Evolutionary conservation across 2,113 vertebrate genomes (phyloP).

Genomic region (Tragelaphus buxtoni): DNA sequence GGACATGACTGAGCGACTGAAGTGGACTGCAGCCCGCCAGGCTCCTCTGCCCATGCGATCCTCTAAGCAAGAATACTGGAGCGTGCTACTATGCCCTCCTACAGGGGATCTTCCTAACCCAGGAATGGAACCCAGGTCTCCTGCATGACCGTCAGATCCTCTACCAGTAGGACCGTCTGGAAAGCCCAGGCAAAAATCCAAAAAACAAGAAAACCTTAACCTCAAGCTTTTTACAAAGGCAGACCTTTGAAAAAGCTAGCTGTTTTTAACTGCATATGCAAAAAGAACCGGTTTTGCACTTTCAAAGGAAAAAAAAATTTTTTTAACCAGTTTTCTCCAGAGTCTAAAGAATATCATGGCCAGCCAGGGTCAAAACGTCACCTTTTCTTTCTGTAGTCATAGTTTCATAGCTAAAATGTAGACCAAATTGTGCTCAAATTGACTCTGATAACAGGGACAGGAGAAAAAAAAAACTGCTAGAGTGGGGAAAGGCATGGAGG

Average conservation of each 20-base stretch:
- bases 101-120: background rate
- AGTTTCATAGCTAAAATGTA: background rate
- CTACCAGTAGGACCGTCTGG: background rate
- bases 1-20: fast-evolving
- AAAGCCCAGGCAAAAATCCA: background rate
- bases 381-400: background rate
- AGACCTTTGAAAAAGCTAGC: background rate
- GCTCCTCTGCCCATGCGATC: background rate
- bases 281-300: background rate
- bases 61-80: background rate
- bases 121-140: background rate
- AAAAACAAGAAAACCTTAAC: too few species aligned
- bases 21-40: fast-evolving
- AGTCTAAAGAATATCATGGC: background rate
- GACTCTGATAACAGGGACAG: background rate
- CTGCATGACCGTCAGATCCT: background rate
- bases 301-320: background rate
- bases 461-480: background rate
- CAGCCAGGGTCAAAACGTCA: background rate
- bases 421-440: background rate
- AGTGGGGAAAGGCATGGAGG: fast-evolving
- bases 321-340: background rate
- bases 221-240: background rate
- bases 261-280: background rate
- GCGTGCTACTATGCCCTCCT: fast-evolving